Evolutionary conservation across 2,888 invertebrate genomes (phyloP), one percentile per base, ranked within the genome.

Genomic region (Drosophila engyochracea): DNA sequence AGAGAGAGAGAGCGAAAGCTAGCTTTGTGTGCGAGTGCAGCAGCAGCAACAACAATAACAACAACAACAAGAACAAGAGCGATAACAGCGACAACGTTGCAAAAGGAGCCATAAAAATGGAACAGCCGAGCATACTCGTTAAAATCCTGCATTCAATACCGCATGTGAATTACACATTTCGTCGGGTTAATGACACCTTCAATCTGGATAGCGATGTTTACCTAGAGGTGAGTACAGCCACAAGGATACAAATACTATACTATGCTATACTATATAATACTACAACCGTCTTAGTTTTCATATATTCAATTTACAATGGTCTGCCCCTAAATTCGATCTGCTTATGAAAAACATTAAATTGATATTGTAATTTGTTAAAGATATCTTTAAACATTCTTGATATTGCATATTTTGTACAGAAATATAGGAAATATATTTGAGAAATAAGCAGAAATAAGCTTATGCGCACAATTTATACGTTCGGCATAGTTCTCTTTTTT

Each of bases 121-220:
- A 97, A 95, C 95, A 95, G 94, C 96, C 97, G 94, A 96, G 97
- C 94, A 95, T 96, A 93, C 95, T 98, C 94, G 97, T 97, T 93
- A 95, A 96, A 94, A 95, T 97, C 94, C 96, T 98, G 94, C 98
- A 98, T 94, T 95, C 96, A 92, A 95, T 98, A 94, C 98, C 98
- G 86, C 98, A 98, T 94, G 95, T 98, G 94, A 98, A 98, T 94
- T 97, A 98, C 92, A 96, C 97, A 91, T 96, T 98, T 93, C 97
- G 97, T 92, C 95, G 96, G 91, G 97, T 98, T 94, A 98, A 98
- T 94, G 97, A 96, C 93, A 97, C 97, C 85, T 98, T 98, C 94
- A 96, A 97, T 93, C 98, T 97, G 72, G 96, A 96, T 92, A 97
- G 97, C 91, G 96, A 97, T 90, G 95, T 97, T 91, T 98, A 98